Evolutionary conservation across 2,113 vertebrate genomes (phyloP).

Genomic region (Calyptommatus sinebrachiatus): DNA sequence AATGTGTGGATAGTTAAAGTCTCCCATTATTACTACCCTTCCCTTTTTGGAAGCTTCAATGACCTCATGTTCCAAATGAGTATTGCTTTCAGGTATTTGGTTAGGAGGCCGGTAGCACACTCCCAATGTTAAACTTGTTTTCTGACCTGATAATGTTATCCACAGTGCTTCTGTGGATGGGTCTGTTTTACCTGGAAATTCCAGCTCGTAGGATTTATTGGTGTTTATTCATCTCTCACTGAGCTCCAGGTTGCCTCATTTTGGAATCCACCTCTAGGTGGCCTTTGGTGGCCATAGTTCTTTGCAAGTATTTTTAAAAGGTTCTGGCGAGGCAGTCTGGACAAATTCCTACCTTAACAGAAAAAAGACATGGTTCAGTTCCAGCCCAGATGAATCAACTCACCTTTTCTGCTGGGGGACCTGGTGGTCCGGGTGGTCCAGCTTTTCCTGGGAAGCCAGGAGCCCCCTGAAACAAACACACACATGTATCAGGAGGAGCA

Average conservation of each 20-base stretch:
- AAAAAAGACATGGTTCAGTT: not conserved
- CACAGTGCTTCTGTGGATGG: too few species aligned
- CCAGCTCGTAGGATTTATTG: too few species aligned
- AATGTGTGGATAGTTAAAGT: too few species aligned
- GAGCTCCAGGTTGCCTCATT: not conserved
- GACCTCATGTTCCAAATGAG: too few species aligned
- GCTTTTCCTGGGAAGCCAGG: constrained; percentile 87
- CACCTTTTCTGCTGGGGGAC: constrained; percentile 87
- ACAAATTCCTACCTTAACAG: not conserved
- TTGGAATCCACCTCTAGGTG: not conserved
- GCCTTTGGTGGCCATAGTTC: not conserved
- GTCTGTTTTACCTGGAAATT: too few species aligned
- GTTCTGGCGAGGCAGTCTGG: not conserved
- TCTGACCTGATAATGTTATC: too few species aligned
- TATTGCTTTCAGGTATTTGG: too few species aligned
- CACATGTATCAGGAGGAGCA: too few species aligned
- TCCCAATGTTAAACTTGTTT: too few species aligned
- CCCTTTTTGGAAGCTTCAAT: too few species aligned
- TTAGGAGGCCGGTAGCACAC: too few species aligned
- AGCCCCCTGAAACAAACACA: constrained; percentile 73
- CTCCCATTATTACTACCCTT: too few species aligned
- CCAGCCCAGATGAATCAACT: not conserved
- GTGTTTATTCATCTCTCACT: not conserved
- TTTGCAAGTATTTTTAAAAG: not conserved
- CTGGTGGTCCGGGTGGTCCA: constrained; percentile 77